Evolutionary conservation across 2,797 vertebrate species (phyloP).

Genomic region (Micrastur ruficollis): DNA sequence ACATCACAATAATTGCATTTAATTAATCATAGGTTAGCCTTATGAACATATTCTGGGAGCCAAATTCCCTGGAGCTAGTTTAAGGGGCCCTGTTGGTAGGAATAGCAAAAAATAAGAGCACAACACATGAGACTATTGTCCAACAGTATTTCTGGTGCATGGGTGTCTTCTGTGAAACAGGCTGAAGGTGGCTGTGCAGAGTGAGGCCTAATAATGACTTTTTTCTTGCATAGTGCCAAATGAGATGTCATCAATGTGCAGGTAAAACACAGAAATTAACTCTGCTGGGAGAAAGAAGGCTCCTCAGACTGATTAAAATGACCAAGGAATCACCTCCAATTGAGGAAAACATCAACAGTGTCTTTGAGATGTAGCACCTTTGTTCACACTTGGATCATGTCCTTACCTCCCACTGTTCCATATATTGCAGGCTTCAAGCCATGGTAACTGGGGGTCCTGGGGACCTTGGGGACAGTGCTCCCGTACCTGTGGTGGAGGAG

Average conservation of each 20-base stretch:
- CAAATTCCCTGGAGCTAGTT: neutral
- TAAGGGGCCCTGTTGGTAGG: neutral
- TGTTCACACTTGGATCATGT: neutral
- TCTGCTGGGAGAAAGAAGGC: neutral
- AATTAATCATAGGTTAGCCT: neutral
- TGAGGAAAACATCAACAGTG: neutral
- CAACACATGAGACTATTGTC: neutral
- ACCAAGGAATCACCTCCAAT: neutral
- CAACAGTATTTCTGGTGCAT: neutral
- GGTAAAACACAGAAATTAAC: neutral
- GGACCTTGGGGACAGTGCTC: slow-evolving; percentile 93
- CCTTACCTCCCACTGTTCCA: neutral
- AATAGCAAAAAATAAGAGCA: neutral
- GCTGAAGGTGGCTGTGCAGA: neutral
- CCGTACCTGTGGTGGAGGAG: slow-evolving; percentile 89
- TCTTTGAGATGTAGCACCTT: neutral
- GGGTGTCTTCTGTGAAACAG: neutral
- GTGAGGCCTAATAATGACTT: neutral
- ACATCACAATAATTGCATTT: neutral
- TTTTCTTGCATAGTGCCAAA: neutral
- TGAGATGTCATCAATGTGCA: neutral
- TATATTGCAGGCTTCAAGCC: slow-evolving; percentile 87
- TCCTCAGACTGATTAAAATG: neutral
- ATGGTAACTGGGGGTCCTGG: slow-evolving; percentile 98
- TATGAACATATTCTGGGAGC: neutral